A percentile compares a stretch with the other conserved stretches of the same genome.
Evolutionary conservation across 2,888 invertebrate species (phyloP).

Genomic region (Diarsia rubi): DNA sequence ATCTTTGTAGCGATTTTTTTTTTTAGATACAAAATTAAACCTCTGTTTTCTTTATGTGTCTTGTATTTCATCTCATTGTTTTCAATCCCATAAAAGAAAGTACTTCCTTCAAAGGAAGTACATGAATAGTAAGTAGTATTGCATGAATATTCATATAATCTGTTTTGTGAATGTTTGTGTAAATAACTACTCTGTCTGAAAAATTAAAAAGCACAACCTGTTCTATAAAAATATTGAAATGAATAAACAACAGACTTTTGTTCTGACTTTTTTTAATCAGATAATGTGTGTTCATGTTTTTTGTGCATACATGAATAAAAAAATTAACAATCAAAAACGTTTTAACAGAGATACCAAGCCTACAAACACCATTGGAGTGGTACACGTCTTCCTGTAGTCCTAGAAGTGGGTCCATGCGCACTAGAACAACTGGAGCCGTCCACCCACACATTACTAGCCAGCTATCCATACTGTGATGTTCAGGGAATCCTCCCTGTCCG

Average conservation of each 20-base stretch:
- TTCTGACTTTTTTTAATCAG: background rate
- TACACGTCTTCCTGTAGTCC: conserved; percentile 95
- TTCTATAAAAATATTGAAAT: background rate
- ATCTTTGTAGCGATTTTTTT: no score
- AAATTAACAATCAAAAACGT: background rate
- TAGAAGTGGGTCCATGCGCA: conserved; percentile 98
- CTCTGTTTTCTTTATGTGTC: background rate
- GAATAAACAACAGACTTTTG: background rate
- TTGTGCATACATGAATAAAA: background rate
- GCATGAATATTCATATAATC: background rate
- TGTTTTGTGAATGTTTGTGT: background rate
- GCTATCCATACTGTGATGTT: conserved; percentile 87
- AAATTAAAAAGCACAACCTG: background rate
- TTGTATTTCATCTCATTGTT: background rate
- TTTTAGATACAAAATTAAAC: no score
- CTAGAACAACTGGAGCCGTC: conserved; percentile 98
- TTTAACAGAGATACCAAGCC: conserved; percentile 94
- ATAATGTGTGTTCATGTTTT: background rate
- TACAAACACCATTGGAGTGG: conserved; percentile 99
- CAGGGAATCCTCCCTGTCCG: conserved; percentile 92
- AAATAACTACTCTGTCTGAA: background rate
- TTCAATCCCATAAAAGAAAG: background rate
- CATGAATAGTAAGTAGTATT: no score
- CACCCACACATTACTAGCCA: conserved; percentile 94
- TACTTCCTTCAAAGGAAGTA: no score